Conservation (phyloP, 2,888 invertebrate species). For the Lottia scabra region DNA sequence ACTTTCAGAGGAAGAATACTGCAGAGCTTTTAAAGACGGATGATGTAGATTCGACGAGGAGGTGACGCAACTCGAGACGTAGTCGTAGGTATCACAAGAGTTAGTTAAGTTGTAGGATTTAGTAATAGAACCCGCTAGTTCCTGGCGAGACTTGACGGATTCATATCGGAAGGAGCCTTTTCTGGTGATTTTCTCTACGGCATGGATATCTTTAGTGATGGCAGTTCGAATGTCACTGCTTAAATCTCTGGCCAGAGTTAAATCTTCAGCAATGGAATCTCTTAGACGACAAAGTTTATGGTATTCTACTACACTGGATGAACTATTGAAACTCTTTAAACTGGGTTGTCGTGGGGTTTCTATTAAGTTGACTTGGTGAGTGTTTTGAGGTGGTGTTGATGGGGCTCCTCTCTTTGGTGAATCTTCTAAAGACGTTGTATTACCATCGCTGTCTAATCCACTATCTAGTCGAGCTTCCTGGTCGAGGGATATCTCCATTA, state of each 20-base stretch:
- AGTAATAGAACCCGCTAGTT: conserved; percentile 54
- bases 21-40: background rate
- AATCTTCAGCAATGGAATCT: conserved; percentile 37
- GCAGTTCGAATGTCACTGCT: conserved; percentile 39
- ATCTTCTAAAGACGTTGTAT: conserved; percentile 23
- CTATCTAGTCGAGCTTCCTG: conserved; percentile 38
- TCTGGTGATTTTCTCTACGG: conserved; percentile 6
- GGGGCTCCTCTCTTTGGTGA: conserved; percentile 23
- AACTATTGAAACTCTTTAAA: conserved; percentile 20
- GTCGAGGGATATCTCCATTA: conserved; percentile 39
- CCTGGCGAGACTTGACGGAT: conserved; percentile 34
- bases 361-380: background rate
- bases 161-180: conserved; percentile 21
- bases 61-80: conserved; percentile 49
- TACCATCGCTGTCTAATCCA: conserved; percentile 35
- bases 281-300: conserved; percentile 18
- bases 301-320: conserved; percentile 17
- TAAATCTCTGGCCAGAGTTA: conserved; percentile 37
- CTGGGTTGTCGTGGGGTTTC: conserved; percentile 2
- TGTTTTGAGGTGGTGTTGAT: conserved; percentile 14
- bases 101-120: conserved; percentile 53
- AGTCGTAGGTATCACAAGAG: conserved; percentile 47
- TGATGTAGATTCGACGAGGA: conserved; percentile 9
- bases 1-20: conserved; percentile 26
- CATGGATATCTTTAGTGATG: conserved; percentile 35